Evolutionary conservation across 2,888 invertebrate species (phyloP).

Genomic region (Calliphora vomitoria): DNA sequence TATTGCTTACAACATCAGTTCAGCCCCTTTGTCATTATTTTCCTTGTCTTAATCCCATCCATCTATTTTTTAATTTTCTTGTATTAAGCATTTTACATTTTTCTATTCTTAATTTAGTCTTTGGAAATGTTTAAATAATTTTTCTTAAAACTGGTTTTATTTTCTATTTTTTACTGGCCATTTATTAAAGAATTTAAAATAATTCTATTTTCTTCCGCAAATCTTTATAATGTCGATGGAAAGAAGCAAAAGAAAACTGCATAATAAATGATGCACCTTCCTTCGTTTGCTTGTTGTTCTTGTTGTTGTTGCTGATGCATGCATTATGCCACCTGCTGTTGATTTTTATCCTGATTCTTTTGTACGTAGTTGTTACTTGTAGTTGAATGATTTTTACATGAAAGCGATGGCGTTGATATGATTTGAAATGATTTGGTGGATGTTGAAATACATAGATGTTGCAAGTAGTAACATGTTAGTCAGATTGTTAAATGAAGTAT

Average conservation of each 20-base stretch:
- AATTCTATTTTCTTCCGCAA: conserved; percentile 56
- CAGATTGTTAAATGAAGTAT: conserved; percentile 50
- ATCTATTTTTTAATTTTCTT: conserved; percentile 1
- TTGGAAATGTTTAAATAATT: conserved; percentile 54
- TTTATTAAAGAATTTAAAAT: conserved; percentile 68
- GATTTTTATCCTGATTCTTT: conserved; percentile 64
- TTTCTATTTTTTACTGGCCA: conserved; percentile 33
- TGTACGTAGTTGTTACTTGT: conserved; percentile 42
- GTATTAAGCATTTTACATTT: conserved; percentile 34
- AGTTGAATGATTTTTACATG: conserved; percentile 68
- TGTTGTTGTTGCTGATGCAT: conserved; percentile 24
- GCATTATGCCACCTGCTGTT: conserved; percentile 72
- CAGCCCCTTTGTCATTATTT: conserved; percentile 42
- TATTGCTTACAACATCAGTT: not conserved
- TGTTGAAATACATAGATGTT: conserved; percentile 32
- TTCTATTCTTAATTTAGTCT: conserved; percentile 60
- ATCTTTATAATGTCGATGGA: conserved; percentile 58
- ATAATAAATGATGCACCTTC: conserved; percentile 42
- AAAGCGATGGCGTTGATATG: conserved; percentile 70
- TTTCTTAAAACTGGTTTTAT: conserved; percentile 61
- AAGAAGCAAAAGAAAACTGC: conserved; percentile 6
- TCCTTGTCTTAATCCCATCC: conserved; percentile 25
- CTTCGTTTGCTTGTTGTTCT: conserved; percentile 30
- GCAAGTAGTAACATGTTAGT: conserved; percentile 37
- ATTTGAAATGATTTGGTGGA: conserved; percentile 63